These are phyloP conservation scores for Panzeria rudis DNA, from an alignment of 2,888 invertebrate species.

Conservation along the genomic window DNA sequence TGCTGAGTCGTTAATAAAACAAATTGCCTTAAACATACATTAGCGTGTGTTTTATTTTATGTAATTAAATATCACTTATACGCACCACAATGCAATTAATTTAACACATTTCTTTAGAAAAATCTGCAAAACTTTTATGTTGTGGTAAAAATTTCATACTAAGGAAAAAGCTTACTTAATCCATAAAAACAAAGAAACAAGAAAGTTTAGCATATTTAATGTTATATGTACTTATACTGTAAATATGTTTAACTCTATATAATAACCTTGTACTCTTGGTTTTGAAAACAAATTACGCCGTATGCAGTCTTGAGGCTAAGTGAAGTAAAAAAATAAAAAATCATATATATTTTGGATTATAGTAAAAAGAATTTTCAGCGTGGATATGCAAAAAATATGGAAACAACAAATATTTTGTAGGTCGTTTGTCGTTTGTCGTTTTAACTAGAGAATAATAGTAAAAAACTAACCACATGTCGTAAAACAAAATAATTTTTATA, in stretches of 20 bases:
- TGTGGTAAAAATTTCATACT: not conserved
- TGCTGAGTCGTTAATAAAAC: not conserved
- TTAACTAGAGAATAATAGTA: slow-evolving; percentile 14
- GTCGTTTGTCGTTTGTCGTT: slow-evolving; percentile 60
- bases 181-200: not conserved
- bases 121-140: not conserved
- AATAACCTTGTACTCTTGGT: slow-evolving; percentile 7
- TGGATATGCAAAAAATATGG: not conserved
- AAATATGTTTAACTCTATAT: too few relatives aligned
- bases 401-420: slow-evolving; percentile 46
- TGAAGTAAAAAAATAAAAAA: slow-evolving; percentile 34
- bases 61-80: slow-evolving; percentile 46
- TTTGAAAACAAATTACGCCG: slow-evolving; percentile 44
- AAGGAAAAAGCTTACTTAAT: not conserved
- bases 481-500: slow-evolving; percentile 28
- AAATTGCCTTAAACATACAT: not conserved
- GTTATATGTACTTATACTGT: too few relatives aligned
- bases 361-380: not conserved
- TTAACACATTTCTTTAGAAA: not conserved
- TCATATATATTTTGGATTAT: too few relatives aligned
- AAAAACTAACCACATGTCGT: slow-evolving; percentile 45
- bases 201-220: too few relatives aligned
- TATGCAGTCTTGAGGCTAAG: slow-evolving; percentile 45
- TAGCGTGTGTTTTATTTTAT: slow-evolving; percentile 22
- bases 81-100: slow-evolving; percentile 23